These are phyloP conservation scores for Takifugu flavidus DNA, from an alignment of 2,113 vertebrate genomes.

Conservation along the genomic window DNA sequence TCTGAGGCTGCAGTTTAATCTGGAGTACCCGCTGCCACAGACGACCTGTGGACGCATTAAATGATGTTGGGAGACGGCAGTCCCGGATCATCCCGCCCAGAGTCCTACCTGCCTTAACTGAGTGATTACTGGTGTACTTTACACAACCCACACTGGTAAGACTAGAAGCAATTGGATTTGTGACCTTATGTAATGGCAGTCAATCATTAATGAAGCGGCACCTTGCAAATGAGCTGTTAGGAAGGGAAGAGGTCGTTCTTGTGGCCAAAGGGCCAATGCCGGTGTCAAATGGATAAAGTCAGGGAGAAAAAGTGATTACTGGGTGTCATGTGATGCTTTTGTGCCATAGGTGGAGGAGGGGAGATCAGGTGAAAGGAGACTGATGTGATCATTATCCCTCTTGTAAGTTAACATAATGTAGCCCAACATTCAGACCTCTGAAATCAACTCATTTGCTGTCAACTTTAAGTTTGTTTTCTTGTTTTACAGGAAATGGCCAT, in stretches of 20 bases:
- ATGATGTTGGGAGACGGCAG: constrained; percentile 13
- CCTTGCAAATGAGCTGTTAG: constrained; percentile 52
- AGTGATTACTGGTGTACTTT: constrained; percentile 39
- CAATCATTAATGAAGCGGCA: constrained; percentile 60
- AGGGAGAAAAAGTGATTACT: constrained; percentile 2
- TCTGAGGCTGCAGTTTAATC: not conserved
- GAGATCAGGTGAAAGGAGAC: too few species aligned
- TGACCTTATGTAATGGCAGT: constrained; percentile 48
- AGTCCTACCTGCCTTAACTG: constrained; percentile 35
- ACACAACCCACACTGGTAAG: constrained; percentile 35
- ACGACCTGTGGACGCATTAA: constrained; percentile 1
- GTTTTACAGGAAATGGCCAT: too few species aligned
- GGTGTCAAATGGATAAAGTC: constrained; percentile 23
- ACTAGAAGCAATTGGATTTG: constrained; percentile 33
- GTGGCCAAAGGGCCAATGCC: not conserved
- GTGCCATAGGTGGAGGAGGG: too few species aligned
- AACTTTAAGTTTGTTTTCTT: too few species aligned
- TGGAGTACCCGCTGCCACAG: not conserved
- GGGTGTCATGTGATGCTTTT: too few species aligned
- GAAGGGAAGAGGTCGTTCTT: constrained; percentile 23
- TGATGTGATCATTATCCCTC: too few species aligned
- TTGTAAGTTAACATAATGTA: too few species aligned
- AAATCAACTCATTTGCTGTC: too few species aligned
- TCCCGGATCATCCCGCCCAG: constrained; percentile 22
- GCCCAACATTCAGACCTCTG: too few species aligned